A percentile compares a stretch with the other conserved stretches of the same genome.
Evolutionary conservation across 2,797 vertebrate genomes (phyloP).

Genomic region (Gymnopithys bicolor): DNA sequence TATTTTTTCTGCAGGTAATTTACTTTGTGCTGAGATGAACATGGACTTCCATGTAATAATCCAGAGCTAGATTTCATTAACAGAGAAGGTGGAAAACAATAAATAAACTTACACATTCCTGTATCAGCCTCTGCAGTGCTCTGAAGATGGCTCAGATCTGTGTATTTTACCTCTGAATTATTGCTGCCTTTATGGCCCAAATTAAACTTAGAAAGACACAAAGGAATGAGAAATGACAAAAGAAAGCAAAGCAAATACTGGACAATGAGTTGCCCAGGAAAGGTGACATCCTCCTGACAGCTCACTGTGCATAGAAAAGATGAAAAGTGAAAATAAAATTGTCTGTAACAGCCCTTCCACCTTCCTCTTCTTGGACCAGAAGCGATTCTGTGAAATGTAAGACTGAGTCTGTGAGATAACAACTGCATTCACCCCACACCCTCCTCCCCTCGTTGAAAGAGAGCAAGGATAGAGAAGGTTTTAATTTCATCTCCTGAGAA

Average conservation of each 20-base stretch:
- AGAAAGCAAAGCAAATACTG: background rate
- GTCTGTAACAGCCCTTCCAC: background rate
- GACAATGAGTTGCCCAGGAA: background rate
- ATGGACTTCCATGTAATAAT: accelerated
- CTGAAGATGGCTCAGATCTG: background rate
- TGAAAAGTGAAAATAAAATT: background rate
- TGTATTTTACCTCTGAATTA: background rate
- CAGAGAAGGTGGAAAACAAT: background rate
- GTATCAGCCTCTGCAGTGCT: background rate
- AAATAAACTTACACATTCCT: background rate
- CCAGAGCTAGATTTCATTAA: background rate
- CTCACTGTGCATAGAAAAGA: background rate
- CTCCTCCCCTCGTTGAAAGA: background rate
- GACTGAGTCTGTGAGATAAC: background rate
- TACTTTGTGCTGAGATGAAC: background rate
- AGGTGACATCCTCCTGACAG: background rate
- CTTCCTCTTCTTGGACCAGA: background rate
- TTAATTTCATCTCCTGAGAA: background rate
- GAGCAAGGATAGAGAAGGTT: background rate
- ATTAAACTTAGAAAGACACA: background rate
- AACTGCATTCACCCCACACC: background rate
- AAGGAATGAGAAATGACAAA: background rate
- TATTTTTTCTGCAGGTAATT: background rate
- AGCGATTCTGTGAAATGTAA: accelerated
- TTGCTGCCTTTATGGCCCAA: background rate